These are phyloP conservation scores for Dermatemys mawii DNA, from an alignment of 2,113 vertebrate species.

Conservation along the genomic window DNA sequence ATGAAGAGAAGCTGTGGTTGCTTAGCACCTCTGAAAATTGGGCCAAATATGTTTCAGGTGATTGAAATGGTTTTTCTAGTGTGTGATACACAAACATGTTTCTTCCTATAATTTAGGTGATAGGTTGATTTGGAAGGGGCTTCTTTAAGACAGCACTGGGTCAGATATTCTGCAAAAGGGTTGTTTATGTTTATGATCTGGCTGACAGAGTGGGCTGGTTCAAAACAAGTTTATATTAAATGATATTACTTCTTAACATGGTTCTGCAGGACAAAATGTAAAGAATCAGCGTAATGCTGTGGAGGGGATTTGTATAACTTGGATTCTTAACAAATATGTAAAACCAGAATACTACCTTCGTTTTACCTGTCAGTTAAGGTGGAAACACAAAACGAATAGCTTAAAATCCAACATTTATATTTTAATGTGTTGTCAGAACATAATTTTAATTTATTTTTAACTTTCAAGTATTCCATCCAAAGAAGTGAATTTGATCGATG, in stretches of 20 bases:
- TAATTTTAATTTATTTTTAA: slow-evolving; percentile 32
- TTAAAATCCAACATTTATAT: not conserved
- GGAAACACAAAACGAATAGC: not conserved
- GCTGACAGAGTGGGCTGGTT: not conserved
- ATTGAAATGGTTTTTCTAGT: not conserved
- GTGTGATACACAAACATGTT: not conserved
- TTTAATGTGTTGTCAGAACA: not conserved
- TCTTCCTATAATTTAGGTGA: not conserved
- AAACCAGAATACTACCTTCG: not conserved
- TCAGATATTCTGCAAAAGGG: not conserved
- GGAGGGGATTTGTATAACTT: not conserved
- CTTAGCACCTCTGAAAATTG: not conserved
- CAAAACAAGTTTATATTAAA: not conserved
- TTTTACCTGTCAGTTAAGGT: not conserved
- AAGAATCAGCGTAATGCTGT: not conserved
- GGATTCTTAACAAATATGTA: not conserved
- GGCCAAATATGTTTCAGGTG: not conserved
- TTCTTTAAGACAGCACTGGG: not conserved
- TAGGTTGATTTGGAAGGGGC: not conserved
- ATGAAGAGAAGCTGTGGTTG: not conserved
- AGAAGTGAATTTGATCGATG: slow-evolving; percentile 90
- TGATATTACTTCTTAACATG: not conserved
- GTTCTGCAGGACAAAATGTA: not conserved
- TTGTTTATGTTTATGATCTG: not conserved
- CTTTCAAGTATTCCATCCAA: slow-evolving; percentile 87